Evolutionary conservation across 2,113 vertebrate genomes (phyloP).

Genomic region (Salvelinus alpinus): DNA sequence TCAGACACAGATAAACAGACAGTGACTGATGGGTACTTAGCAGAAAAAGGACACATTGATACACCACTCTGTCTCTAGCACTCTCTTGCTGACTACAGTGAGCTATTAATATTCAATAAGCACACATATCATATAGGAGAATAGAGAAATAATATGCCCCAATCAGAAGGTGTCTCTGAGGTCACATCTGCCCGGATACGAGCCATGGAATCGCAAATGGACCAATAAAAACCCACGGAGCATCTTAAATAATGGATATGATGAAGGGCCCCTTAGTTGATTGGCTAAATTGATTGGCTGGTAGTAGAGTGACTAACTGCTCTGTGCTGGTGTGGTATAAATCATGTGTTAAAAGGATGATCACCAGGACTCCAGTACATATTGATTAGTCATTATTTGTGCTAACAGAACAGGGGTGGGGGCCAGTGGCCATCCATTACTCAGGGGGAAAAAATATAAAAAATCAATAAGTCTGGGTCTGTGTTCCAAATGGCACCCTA

Average conservation of each 20-base stretch:
- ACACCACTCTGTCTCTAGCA: not conserved
- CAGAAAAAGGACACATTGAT: conserved; percentile 25
- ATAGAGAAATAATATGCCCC: not conserved
- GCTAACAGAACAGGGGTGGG: conserved; percentile 42
- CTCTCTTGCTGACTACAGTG: not conserved
- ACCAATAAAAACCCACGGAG: conserved; percentile 3
- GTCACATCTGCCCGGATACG: conserved; percentile 3
- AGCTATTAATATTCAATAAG: not conserved
- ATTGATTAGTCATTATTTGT: conserved; percentile 71
- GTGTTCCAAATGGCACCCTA: too few species aligned
- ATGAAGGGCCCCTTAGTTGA: conserved; percentile 26
- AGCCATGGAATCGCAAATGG: not conserved
- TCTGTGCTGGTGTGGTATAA: conserved; percentile 40
- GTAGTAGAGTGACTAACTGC: conserved; percentile 27
- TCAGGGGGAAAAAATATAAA: too few species aligned
- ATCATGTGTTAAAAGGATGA: conserved; percentile 68
- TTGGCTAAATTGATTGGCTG: conserved; percentile 54
- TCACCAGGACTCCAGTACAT: conserved; percentile 50
- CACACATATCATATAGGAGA: not conserved
- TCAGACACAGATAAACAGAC: conserved; percentile 24
- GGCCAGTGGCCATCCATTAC: conserved; percentile 43
- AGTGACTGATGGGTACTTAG: conserved; percentile 29
- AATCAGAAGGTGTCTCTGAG: not conserved
- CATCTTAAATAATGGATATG: conserved; percentile 24
- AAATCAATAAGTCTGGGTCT: conserved; percentile 52